phyloP scores from a whole-genome alignment of 2,797 vertebrate genomes.

The Macropus fuliginosus region DNA sequence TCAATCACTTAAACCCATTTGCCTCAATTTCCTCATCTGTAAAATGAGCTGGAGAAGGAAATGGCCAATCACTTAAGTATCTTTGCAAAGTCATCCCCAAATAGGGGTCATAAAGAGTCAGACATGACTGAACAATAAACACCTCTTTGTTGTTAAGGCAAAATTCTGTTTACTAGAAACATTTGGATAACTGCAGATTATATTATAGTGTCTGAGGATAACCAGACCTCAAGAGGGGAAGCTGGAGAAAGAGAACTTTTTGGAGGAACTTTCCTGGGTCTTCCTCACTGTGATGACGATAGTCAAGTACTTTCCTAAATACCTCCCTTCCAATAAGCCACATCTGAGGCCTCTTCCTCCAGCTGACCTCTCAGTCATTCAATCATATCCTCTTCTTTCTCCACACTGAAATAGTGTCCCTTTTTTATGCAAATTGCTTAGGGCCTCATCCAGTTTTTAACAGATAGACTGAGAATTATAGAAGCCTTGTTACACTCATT shows the following conservation, averaged over 20 bases:
- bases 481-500: background rate
- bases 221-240: background rate
- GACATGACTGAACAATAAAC: background rate
- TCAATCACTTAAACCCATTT: background rate
- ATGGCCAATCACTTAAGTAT: background rate
- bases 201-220: background rate
- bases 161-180: background rate
- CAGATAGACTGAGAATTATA: background rate
- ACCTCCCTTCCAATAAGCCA: background rate
- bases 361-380: background rate
- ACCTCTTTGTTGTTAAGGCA: background rate
- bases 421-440: background rate
- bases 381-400: background rate
- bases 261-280: background rate
- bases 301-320: background rate
- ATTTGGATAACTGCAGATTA: background rate
- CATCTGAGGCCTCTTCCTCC: background rate
- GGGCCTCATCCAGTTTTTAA: background rate
- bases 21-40: background rate
- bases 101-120: background rate
- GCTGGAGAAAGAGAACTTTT: background rate
- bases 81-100: background rate
- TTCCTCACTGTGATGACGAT: background rate
- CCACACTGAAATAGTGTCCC: background rate
- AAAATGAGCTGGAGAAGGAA: background rate